Conservation (phyloP, 2,797 vertebrate genomes). For the Myotis planiceps region DNA sequence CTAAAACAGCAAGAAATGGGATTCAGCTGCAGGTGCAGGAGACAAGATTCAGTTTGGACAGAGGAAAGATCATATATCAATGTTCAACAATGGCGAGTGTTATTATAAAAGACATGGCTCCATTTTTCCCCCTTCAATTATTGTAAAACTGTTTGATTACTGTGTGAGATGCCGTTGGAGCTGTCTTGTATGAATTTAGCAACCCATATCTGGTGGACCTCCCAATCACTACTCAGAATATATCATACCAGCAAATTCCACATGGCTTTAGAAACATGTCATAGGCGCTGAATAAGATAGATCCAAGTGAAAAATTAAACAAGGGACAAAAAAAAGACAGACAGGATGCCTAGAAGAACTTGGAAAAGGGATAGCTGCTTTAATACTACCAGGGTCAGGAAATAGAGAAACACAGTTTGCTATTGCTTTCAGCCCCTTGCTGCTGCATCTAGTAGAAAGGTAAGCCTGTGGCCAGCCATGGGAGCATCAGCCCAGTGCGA, state of each 20-base stretch:
- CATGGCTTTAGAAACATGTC: not conserved
- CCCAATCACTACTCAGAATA: not conserved
- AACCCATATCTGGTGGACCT: not conserved
- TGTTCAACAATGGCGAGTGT: slow-evolving; percentile 2
- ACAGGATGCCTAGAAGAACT: not conserved
- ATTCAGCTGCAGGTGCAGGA: slow-evolving; percentile 14
- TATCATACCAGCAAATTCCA: not conserved
- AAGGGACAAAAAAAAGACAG: not conserved
- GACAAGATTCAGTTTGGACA: not conserved
- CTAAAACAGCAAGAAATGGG: slow-evolving; percentile 10
- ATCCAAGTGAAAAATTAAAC: not conserved
- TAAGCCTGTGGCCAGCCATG: accelerated
- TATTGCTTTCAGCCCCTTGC: not conserved
- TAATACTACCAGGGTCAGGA: not conserved
- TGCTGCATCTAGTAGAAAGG: not conserved
- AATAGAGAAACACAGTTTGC: not conserved
- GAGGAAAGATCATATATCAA: not conserved
- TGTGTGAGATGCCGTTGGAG: not conserved
- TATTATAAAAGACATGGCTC: not conserved
- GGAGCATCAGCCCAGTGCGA: not conserved
- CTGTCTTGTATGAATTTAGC: not conserved
- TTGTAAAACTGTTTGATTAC: not conserved
- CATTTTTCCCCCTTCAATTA: not conserved
- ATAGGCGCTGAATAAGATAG: not conserved
- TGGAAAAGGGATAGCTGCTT: not conserved